phyloP scores from a whole-genome alignment of 2,888 invertebrate genomes.

The Clivina fossor region DNA sequence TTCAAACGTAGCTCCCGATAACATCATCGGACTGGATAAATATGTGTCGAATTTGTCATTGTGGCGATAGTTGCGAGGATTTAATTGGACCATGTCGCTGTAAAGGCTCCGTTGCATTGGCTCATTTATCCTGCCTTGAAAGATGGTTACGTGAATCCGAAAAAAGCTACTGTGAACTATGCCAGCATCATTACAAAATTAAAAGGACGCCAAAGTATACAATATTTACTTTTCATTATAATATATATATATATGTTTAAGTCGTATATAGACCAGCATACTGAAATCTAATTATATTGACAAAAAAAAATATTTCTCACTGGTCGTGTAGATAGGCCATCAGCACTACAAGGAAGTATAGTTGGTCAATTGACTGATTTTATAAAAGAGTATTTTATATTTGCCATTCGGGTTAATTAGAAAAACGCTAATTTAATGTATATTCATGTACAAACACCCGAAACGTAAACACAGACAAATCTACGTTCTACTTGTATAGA shows the following conservation, averaged over 20 bases:
- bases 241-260: constrained; percentile 12
- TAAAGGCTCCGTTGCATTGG: constrained; percentile 58
- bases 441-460: no score
- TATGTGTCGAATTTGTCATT: constrained; percentile 53
- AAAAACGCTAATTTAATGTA: no score
- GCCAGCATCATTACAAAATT: constrained; percentile 57
- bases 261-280: background rate
- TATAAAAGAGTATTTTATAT: no score
- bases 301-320: no score
- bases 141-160: constrained; percentile 60
- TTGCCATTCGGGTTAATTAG: no score
- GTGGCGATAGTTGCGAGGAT: constrained; percentile 51
- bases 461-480: no score
- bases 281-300: background rate
- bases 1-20: constrained; percentile 34
- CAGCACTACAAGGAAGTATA: no score
- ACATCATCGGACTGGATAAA: constrained; percentile 42
- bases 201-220: constrained; percentile 52
- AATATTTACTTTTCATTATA: constrained; percentile 12
- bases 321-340: no score
- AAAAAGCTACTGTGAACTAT: constrained; percentile 59
- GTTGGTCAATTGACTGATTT: no score
- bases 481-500: no score
- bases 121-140: constrained; percentile 61
- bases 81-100: constrained; percentile 59